Percentiles rank a stretch among this genome's conserved stretches.
These are phyloP conservation scores for Cyprinus carpio DNA, from an alignment of 2,113 vertebrate genomes.

Conservation along the genomic window DNA sequence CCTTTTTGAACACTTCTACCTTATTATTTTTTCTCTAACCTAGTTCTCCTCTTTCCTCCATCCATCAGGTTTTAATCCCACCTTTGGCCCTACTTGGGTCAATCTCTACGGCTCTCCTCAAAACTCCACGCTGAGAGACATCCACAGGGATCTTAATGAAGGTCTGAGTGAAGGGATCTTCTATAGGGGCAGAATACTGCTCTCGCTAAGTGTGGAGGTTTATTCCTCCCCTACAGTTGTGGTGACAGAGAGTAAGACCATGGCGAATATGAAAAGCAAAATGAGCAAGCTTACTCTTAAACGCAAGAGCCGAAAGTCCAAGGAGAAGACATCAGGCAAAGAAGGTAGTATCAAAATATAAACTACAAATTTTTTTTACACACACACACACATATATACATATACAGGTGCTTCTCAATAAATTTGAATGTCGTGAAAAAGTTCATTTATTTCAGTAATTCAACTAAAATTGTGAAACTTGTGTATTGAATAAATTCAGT, in stretches of 20 bases:
- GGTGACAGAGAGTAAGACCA: slow-evolving; percentile 65
- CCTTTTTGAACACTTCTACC: not conserved
- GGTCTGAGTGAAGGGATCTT: slow-evolving; percentile 86
- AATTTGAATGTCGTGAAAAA: no score
- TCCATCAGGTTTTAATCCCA: slow-evolving; percentile 43
- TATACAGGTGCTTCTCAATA: no score
- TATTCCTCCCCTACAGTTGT: slow-evolving; percentile 71
- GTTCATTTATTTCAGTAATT: no score
- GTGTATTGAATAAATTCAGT: no score
- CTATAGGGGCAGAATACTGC: slow-evolving; percentile 85
- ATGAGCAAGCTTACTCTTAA: slow-evolving; percentile 77
- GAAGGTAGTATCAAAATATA: slow-evolving; percentile 27
- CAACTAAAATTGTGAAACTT: no score
- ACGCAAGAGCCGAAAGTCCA: slow-evolving; percentile 83
- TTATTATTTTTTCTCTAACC: not conserved
- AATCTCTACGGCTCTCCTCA: slow-evolving; percentile 90
- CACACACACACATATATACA: no score
- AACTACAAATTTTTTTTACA: no score
- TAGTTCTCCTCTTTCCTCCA: not conserved
- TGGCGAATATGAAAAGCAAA: slow-evolving; percentile 66
- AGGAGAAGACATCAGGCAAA: slow-evolving; percentile 68
- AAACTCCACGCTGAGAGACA: slow-evolving; percentile 80
- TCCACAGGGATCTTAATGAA: slow-evolving; percentile 86
- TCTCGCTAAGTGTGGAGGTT: slow-evolving; percentile 81
- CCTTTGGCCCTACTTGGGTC: slow-evolving; percentile 88